These are phyloP conservation scores for Diuraphis noxia DNA, from an alignment of 1,140 invertebrate genomes.

Conservation along the genomic window DNA sequence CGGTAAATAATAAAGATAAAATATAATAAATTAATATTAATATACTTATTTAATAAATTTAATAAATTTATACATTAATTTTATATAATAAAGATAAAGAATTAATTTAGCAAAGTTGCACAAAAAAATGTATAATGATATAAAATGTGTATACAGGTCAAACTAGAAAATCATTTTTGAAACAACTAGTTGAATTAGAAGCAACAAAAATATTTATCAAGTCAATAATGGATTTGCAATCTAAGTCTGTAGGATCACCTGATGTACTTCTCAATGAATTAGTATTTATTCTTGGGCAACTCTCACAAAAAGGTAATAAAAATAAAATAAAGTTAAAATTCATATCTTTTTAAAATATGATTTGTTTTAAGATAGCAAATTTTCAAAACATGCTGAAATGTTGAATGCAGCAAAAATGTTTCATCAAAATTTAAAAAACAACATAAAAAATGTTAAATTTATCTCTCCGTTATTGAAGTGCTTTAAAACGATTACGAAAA, in stretches of 20 bases:
- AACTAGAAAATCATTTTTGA: constrained; percentile 56
- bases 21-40: too few species aligned
- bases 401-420: constrained; percentile 30
- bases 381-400: constrained; percentile 30
- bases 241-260: constrained; percentile 20
- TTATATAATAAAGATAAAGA: background rate
- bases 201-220: constrained; percentile 36
- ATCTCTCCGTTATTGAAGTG: constrained; percentile 38
- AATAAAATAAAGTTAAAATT: background rate
- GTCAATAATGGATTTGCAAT: constrained; percentile 24
- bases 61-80: too few species aligned
- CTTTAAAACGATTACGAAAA: constrained; percentile 45
- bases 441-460: constrained; percentile 26
- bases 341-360: background rate
- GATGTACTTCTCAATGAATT: constrained; percentile 31
- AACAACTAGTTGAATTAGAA: constrained; percentile 42
- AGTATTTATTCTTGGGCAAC: constrained; percentile 15
- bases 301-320: constrained; percentile 43
- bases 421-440: constrained; percentile 39
- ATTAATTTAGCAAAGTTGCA: constrained; percentile 5
- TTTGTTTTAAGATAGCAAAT: constrained; percentile 34
- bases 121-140: background rate
- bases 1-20: constrained; percentile 55
- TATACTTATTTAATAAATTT: too few species aligned
- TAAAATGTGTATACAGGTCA: constrained; percentile 59